A percentile compares a stretch with the other conserved stretches of the same genome.
Conservation (phyloP, 2,113 vertebrate genomes). For the Cololabis saira region DNA sequence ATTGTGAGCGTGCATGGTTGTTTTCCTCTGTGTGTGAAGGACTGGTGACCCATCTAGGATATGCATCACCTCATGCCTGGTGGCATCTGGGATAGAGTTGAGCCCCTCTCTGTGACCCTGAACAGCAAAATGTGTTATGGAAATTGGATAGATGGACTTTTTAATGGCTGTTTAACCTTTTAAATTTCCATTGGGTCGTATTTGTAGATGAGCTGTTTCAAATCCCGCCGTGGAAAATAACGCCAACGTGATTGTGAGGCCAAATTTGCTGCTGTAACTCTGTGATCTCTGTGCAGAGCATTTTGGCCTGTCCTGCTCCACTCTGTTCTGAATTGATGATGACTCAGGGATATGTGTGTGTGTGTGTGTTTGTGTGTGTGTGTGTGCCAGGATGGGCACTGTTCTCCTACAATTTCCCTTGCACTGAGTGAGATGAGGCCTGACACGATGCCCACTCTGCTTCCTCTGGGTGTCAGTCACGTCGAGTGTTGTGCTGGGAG, state of each 20-base stretch:
- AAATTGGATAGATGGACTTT: constrained; percentile 57
- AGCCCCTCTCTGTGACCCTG: no score
- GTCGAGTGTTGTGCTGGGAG: constrained; percentile 10
- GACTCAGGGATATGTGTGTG: constrained; percentile 56
- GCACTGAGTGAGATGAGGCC: constrained; percentile 68
- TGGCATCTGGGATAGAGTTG: no score
- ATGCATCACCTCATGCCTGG: no score
- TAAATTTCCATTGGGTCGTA: constrained; percentile 47
- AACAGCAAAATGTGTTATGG: no score
- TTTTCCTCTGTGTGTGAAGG: no score
- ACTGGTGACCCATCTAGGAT: no score
- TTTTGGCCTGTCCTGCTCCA: constrained; percentile 26
- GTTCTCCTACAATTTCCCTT: constrained; percentile 28
- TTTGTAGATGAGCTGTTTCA: constrained; percentile 16
- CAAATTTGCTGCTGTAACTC: not conserved
- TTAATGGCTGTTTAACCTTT: constrained; percentile 69
- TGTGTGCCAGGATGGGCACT: constrained; percentile 8
- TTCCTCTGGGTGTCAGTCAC: constrained; percentile 74
- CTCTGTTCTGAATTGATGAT: constrained; percentile 42
- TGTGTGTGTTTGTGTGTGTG: constrained; percentile 20
- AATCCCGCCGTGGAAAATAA: constrained; percentile 8
- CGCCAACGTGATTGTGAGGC: constrained; percentile 12
- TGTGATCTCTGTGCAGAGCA: constrained; percentile 24
- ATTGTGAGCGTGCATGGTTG: no score
- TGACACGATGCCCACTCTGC: constrained; percentile 69